Evolutionary conservation across 2,797 vertebrate species (phyloP).

Genomic region (Pangasius mekongensis): DNA sequence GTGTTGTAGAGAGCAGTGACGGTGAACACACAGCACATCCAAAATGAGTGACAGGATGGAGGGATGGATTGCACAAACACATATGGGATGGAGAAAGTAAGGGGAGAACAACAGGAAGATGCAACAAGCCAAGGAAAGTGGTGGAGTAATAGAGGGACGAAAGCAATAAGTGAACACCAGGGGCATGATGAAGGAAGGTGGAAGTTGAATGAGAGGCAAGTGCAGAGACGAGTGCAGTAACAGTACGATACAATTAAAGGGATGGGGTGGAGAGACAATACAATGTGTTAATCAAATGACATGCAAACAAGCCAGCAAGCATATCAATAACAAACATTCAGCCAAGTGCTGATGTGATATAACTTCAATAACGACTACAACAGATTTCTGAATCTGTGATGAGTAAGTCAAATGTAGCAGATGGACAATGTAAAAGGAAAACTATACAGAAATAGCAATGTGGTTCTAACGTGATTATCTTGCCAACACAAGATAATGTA

Average conservation of each 20-base stretch:
- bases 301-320: slow-evolving; percentile 69
- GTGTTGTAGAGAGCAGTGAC: slow-evolving; percentile 77
- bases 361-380: neutral
- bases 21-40: slow-evolving; percentile 78
- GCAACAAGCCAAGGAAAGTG: slow-evolving; percentile 37
- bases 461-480: neutral
- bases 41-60: slow-evolving; percentile 64
- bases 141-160: slow-evolving; percentile 24
- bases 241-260: slow-evolving; percentile 49
- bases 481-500: neutral
- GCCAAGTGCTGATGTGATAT: slow-evolving; percentile 9
- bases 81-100: slow-evolving; percentile 19
- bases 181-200: neutral
- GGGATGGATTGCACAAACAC: slow-evolving; percentile 48
- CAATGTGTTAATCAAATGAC: slow-evolving; percentile 76
- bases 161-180: slow-evolving; percentile 40
- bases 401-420: slow-evolving; percentile 3
- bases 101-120: slow-evolving; percentile 12
- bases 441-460: neutral
- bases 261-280: slow-evolving; percentile 76
- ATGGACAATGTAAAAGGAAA: neutral
- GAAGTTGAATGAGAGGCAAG: slow-evolving; percentile 36
- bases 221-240: slow-evolving; percentile 14
- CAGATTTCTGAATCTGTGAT: neutral
- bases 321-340: slow-evolving; percentile 50